Conservation (phyloP, 2,888 invertebrate species). For the Steinernema hermaphroditum region DNA sequence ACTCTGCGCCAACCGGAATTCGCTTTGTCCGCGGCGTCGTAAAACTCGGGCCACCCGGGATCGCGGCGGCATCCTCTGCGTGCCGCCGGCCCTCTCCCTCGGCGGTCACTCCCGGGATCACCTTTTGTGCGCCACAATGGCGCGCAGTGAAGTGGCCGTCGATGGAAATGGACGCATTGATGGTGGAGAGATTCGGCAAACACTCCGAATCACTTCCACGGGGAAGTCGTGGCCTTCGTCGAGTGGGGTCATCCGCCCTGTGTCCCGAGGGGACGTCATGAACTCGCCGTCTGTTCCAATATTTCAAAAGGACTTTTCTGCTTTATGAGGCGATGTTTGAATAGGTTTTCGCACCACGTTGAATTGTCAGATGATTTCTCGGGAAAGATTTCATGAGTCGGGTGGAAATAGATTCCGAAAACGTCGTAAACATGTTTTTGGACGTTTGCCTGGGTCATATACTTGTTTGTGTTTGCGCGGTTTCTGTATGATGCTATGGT, state of each 20-base stretch:
- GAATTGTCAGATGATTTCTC: too few relatives aligned
- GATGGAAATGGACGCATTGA: neutral
- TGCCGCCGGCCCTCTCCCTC: neutral
- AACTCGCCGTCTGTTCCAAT: too few relatives aligned
- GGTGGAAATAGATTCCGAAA: too few relatives aligned
- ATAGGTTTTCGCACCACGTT: too few relatives aligned
- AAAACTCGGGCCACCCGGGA: constrained; percentile 30
- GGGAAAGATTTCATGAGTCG: too few relatives aligned
- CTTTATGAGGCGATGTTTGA: too few relatives aligned
- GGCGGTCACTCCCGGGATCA: constrained; percentile 9
- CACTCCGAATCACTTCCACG: constrained; percentile 9
- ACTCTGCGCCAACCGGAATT: constrained; percentile 25
- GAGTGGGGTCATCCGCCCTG: neutral
- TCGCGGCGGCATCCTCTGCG: neutral
- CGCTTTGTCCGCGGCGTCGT: constrained; percentile 28
- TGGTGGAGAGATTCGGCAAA: constrained; percentile 13
- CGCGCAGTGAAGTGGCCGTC: constrained; percentile 26
- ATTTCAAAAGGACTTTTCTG: too few relatives aligned
- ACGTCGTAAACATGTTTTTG: too few relatives aligned
- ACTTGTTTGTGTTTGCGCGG: too few relatives aligned
- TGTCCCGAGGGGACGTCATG: neutral
- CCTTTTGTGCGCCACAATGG: constrained; percentile 26
- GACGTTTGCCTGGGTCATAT: too few relatives aligned
- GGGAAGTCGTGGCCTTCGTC: constrained; percentile 10
- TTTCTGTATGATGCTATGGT: too few relatives aligned